Evolutionary conservation across 2,113 vertebrate genomes (phyloP).

Genomic region (Rhabdomys dilectus): DNA sequence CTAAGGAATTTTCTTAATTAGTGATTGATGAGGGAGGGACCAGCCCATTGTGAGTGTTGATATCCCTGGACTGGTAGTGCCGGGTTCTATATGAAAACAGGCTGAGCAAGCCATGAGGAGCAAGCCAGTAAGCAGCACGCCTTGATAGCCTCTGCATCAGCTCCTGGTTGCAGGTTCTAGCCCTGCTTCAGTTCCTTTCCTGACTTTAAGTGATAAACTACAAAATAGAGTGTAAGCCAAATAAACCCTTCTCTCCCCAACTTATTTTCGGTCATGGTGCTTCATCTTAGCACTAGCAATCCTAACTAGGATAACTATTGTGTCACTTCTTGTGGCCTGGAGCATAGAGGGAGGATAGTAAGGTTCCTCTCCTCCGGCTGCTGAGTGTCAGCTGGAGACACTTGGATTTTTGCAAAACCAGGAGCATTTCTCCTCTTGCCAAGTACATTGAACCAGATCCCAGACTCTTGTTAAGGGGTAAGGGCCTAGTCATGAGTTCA

Average conservation of each 20-base stretch:
- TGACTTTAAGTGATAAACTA: neutral
- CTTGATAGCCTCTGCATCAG: neutral
- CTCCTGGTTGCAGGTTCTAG: neutral
- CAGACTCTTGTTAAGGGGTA: neutral
- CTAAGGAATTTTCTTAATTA: neutral
- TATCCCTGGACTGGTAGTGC: neutral
- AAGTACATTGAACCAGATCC: neutral
- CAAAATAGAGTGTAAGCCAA: neutral
- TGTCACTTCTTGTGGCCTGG: neutral
- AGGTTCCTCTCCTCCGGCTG: neutral
- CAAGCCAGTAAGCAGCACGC: neutral
- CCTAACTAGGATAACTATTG: neutral
- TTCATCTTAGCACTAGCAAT: neutral
- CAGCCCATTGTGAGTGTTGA: neutral
- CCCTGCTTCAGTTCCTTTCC: neutral
- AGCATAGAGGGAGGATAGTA: neutral
- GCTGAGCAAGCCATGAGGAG: neutral
- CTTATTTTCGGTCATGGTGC: neutral
- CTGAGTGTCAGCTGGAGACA: neutral
- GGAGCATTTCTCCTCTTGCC: neutral
- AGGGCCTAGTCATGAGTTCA: neutral
- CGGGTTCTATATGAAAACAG: neutral
- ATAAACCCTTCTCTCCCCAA: neutral
- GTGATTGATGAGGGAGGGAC: neutral
- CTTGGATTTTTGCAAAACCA: neutral